Percentiles rank a stretch among this genome's conserved stretches.
Evolutionary conservation across 2,797 vertebrate species (phyloP).

Genomic region (Stomatorhinus walkeri): DNA sequence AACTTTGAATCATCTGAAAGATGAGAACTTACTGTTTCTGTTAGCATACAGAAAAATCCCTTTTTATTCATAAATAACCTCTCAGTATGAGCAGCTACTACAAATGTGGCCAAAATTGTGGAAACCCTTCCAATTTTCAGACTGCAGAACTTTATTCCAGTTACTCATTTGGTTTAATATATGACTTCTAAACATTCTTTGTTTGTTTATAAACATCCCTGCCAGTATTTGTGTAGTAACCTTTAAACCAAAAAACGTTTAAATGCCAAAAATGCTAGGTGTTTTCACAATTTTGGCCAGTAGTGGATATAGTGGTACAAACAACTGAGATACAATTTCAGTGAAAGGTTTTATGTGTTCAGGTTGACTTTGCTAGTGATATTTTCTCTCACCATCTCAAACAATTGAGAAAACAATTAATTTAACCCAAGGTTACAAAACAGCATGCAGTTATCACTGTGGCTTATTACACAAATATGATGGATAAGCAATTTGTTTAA

Average conservation of each 20-base stretch:
- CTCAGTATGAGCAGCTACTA: background rate
- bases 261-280: background rate
- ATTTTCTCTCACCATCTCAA: background rate
- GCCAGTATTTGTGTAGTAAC: background rate
- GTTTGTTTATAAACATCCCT: background rate
- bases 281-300: background rate
- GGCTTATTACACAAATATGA: slow-evolving; percentile 1
- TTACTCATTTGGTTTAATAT: background rate
- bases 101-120: background rate
- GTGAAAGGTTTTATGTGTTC: background rate
- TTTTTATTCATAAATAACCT: background rate
- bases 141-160: background rate
- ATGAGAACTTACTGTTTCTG: background rate
- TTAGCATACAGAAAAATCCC: background rate
- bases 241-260: background rate
- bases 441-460: background rate
- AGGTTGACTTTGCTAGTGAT: background rate
- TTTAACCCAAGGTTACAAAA: background rate
- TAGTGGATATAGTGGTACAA: background rate
- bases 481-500: background rate
- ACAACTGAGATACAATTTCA: background rate
- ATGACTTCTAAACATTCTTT: background rate
- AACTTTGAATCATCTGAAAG: background rate
- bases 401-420: background rate
- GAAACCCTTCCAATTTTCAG: background rate